These are phyloP conservation scores for Agonopterix arenella DNA, from an alignment of 2,888 invertebrate species.

Conservation along the genomic window DNA sequence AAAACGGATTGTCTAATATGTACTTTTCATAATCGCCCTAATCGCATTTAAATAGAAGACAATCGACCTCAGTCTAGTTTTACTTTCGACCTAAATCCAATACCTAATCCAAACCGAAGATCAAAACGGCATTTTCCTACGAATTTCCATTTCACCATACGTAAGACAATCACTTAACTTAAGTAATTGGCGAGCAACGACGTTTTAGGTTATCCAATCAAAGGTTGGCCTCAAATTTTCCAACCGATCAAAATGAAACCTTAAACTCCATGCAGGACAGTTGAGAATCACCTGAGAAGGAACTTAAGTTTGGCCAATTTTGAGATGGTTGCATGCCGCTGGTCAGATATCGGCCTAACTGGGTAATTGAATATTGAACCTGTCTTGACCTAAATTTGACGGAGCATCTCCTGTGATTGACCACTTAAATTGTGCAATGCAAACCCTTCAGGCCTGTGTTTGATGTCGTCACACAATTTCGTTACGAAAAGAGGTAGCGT, in stretches of 20 bases:
- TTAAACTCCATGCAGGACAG: constrained; percentile 3
- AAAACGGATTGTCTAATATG: too few relatives aligned
- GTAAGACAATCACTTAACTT: constrained; percentile 66
- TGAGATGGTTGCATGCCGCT: constrained; percentile 49
- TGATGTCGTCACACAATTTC: too few relatives aligned
- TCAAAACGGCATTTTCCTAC: constrained; percentile 12
- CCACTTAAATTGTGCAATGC: too few relatives aligned
- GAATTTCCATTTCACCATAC: constrained; percentile 33
- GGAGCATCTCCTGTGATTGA: constrained; percentile 1
- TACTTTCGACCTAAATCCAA: not conserved
- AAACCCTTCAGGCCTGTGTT: too few relatives aligned
- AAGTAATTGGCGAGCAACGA: constrained; percentile 67
- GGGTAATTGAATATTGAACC: constrained; percentile 63
- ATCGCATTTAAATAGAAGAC: too few relatives aligned
- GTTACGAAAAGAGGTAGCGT: too few relatives aligned
- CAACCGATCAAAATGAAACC: constrained; percentile 17
- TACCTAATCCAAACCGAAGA: not conserved
- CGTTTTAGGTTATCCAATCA: constrained; percentile 56
- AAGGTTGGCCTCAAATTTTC: constrained; percentile 42
- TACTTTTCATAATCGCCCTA: too few relatives aligned
- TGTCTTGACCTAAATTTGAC: constrained; percentile 35
- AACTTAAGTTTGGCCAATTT: constrained; percentile 35
- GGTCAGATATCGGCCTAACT: constrained; percentile 54
- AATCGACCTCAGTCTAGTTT: too few relatives aligned
- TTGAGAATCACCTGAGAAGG: constrained; percentile 16